Evolutionary conservation across 2,113 vertebrate species (phyloP).

Genomic region (Bufo gargarizans): DNA sequence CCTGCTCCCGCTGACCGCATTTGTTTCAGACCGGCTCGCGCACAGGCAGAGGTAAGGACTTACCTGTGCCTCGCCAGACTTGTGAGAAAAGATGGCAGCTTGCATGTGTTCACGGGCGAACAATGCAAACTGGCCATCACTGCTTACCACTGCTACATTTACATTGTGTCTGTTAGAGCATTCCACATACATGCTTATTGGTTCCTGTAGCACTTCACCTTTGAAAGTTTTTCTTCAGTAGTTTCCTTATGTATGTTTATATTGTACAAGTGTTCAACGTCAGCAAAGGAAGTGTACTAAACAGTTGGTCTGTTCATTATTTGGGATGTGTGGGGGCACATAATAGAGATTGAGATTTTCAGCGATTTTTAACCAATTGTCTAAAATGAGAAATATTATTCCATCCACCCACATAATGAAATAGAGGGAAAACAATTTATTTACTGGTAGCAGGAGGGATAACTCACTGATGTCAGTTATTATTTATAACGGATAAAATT

Average conservation of each 20-base stretch:
- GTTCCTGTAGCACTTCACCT: too few relatives aligned
- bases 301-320: neutral
- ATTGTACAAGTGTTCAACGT: neutral
- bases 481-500: neutral
- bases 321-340: neutral
- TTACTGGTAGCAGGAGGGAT: slow-evolving; percentile 20
- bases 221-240: too few relatives aligned
- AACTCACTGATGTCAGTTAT: neutral
- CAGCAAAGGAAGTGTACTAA: neutral
- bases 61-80: too few relatives aligned
- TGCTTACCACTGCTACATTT: too few relatives aligned
- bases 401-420: slow-evolving; percentile 6
- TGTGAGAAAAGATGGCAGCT: too few relatives aligned
- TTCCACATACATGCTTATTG: too few relatives aligned
- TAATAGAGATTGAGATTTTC: neutral
- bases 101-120: too few relatives aligned
- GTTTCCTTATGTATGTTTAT: neutral
- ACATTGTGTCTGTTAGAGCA: too few relatives aligned
- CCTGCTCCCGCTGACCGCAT: too few relatives aligned
- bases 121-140: too few relatives aligned
- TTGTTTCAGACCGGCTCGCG: too few relatives aligned
- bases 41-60: too few relatives aligned
- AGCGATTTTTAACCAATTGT: slow-evolving; percentile 16
- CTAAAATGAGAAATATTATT: slow-evolving; percentile 11
- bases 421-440: slow-evolving; percentile 1